Base-by-base conservation (phyloP, 2,888 invertebrate species). In the Troilus luridus region DNA sequence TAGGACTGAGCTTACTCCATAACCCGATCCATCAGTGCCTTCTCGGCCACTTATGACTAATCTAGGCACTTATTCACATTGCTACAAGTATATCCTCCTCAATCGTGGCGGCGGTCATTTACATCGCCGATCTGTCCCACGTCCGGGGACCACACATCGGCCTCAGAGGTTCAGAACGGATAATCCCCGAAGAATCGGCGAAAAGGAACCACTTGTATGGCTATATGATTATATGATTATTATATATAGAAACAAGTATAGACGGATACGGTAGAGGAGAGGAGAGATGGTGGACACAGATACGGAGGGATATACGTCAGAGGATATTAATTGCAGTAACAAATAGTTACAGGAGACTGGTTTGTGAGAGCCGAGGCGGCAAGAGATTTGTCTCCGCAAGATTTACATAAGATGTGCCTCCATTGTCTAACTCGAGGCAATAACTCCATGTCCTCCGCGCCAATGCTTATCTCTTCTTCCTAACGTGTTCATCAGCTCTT, bases 261-360 rank as follows among this genome's bases (percentile, higher is more conserved):
- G 21, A 67, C 67, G 67, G 67, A 67, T 67, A 67, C 19, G 67
- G 67, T 41, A 3, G 77, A 56, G 56, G n/a, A 56, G 56, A n/a
- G 21, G 54, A 41, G 85, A 85, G 85, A 85, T 85, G 85, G 56
- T 85, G 85, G 56, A 9, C 6, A 10, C n/a, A 85, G 85, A 85
- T 85, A 85, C 14, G 56, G 56, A 41, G 56, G 85, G 85, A 85
- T 85, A 85, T 85, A 85, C 85, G 85, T 85, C 85, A 85, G 56
- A 56, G 2, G 85, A 85, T 85, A 85, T 85, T 85, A 85, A 85
- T 85, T 85, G 85, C n/a, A 12, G 85, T 85, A 85, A 85, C 85
- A 85, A 85, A 85, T 85, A 85, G 85, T 85, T 85, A 85, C 85
- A 85, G 85, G 85, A n/a, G 85, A 85, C 85, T 85, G 56, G 85